Evolutionary conservation across 2,113 vertebrate species (phyloP).

Genomic region (Rhombomys opimus): DNA sequence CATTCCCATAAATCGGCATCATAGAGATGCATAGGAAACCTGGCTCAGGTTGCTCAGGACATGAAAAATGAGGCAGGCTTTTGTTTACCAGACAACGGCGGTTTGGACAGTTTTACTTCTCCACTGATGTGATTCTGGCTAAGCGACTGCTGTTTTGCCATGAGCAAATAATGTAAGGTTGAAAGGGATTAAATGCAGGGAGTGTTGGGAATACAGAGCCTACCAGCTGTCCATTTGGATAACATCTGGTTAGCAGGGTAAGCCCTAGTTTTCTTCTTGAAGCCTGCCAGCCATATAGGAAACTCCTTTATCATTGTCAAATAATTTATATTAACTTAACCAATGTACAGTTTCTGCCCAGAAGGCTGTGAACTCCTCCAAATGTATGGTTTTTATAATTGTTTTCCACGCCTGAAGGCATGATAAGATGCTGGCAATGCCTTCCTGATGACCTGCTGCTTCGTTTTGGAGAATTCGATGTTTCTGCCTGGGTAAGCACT

Average conservation of each 20-base stretch:
- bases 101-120: background rate
- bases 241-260: conserved; percentile 48
- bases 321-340: conserved; percentile 66
- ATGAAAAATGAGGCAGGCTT: background rate
- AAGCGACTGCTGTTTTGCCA: background rate
- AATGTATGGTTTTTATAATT: conserved; percentile 70
- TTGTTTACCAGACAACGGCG: background rate
- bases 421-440: background rate
- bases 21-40: background rate
- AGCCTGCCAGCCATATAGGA: background rate
- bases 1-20: background rate
- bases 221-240: conserved; percentile 34
- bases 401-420: conserved; percentile 75
- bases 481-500: conserved; percentile 68
- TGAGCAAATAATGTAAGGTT: background rate
- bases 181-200: background rate
- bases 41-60: background rate
- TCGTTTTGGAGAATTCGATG: conserved; percentile 59
- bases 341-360: conserved; percentile 60
- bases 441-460: conserved; percentile 54
- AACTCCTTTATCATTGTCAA: conserved; percentile 43
- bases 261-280: conserved; percentile 48
- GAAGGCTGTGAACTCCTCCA: conserved; percentile 66
- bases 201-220: background rate
- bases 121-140: background rate